Conservation (phyloP, 2,888 invertebrate genomes). For the Nephrotoma appendiculata region DNA sequence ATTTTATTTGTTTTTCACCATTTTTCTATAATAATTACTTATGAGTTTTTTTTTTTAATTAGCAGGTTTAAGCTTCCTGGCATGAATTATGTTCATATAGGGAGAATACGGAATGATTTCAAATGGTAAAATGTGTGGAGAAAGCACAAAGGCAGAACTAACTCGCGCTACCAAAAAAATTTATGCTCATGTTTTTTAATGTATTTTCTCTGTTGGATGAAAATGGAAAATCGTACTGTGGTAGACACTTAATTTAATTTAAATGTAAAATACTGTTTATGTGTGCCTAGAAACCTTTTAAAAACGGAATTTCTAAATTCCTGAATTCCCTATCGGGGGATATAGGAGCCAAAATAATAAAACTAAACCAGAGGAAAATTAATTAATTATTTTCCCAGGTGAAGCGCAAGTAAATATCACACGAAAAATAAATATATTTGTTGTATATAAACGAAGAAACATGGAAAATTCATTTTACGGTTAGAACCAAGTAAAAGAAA, state of each 20-base stretch:
- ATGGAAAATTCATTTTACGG: background rate
- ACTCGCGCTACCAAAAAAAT: background rate
- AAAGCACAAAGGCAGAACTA: background rate
- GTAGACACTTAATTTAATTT: background rate
- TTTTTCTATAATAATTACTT: background rate
- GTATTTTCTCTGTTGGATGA: background rate
- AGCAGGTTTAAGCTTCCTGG: background rate
- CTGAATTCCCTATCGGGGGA: background rate
- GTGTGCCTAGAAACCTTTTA: background rate
- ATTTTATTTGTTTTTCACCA: background rate
- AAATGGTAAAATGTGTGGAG: background rate
- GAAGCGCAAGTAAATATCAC: background rate
- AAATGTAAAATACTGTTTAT: background rate
- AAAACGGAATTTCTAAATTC: background rate
- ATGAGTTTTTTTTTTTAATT: background rate
- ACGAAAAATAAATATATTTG: background rate
- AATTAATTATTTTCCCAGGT: conserved; percentile 1
- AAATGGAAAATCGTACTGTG: background rate
- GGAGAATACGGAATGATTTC: background rate
- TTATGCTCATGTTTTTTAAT: background rate
- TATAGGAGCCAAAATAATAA: background rate
- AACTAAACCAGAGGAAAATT: background rate
- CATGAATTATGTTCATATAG: background rate
- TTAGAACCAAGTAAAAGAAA: background rate
- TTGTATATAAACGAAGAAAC: background rate